Percentiles rank a stretch among this genome's conserved stretches.
phyloP scores from a whole-genome alignment of 2,113 vertebrate species.

The Ophiodon elongatus region DNA sequence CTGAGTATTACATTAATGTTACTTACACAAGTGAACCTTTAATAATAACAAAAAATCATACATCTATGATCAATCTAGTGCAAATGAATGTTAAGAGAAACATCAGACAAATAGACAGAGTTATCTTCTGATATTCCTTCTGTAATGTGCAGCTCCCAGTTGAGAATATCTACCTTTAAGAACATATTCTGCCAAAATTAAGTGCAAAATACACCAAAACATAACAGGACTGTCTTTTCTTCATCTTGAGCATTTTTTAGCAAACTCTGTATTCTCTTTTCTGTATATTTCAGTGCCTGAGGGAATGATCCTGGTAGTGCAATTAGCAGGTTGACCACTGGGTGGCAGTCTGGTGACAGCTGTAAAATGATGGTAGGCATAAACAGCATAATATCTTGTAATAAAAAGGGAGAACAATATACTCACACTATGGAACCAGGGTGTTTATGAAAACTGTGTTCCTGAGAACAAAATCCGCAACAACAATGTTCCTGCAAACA shows the following conservation, averaged over 20 bases:
- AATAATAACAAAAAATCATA: background rate
- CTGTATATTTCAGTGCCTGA: background rate
- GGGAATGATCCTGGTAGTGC: background rate
- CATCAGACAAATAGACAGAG: background rate
- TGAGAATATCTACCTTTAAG: constrained; percentile 1
- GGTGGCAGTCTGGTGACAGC: constrained; percentile 70
- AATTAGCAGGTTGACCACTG: constrained; percentile 53
- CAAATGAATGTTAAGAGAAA: constrained; percentile 13
- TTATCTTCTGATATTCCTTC: constrained; percentile 9
- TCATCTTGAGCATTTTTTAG: background rate
- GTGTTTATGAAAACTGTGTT: background rate
- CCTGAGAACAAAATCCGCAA: background rate
- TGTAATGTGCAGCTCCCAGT: constrained; percentile 7
- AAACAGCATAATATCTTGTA: constrained; percentile 9
- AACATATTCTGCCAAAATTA: constrained; percentile 7
- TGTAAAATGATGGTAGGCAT: constrained; percentile 24
- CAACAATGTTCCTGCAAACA: background rate
- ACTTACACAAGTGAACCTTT: background rate
- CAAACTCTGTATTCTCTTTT: background rate
- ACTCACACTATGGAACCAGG: background rate
- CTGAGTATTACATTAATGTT: background rate
- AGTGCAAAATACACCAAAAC: constrained; percentile 8
- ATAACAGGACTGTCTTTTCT: background rate
- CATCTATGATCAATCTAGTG: background rate
- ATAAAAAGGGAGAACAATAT: background rate